phyloP scores from a whole-genome alignment of 2,113 vertebrate species.

The Ranitomeya variabilis region DNA sequence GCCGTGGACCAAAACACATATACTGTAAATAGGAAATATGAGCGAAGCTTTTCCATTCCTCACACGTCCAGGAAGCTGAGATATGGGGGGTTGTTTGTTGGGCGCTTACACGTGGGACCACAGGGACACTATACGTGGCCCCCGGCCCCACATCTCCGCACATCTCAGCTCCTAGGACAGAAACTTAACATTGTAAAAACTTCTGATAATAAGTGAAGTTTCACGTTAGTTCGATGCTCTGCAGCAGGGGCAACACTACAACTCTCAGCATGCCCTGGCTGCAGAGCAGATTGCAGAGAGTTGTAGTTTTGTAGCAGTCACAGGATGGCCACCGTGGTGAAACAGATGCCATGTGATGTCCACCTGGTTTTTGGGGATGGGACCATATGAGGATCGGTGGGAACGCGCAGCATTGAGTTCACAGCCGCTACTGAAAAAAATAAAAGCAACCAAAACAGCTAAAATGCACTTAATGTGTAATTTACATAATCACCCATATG shows the following conservation, averaged over 20 bases:
- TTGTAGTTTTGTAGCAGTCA: neutral
- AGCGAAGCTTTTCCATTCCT: neutral
- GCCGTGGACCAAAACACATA: no score
- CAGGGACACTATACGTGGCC: no score
- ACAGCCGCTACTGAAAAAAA: neutral
- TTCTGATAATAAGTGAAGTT: neutral
- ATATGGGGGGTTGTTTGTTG: neutral
- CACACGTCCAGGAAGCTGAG: neutral
- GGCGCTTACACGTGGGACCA: neutral
- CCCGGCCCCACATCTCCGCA: neutral
- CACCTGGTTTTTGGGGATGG: neutral
- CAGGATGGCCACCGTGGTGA: neutral
- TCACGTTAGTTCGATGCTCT: neutral
- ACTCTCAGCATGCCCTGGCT: neutral
- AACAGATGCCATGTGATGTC: neutral
- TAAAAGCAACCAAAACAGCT: neutral
- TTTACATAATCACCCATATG: conserved; percentile 36
- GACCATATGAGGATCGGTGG: neutral
- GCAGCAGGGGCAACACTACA: neutral
- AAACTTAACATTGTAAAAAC: no score
- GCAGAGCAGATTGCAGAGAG: no score
- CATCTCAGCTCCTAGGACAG: neutral
- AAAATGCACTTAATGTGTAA: conserved; percentile 33
- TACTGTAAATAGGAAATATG: no score
- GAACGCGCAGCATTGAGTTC: neutral